These are phyloP conservation scores for Empidonax traillii DNA, from an alignment of 2,113 vertebrate species.

Conservation along the genomic window DNA sequence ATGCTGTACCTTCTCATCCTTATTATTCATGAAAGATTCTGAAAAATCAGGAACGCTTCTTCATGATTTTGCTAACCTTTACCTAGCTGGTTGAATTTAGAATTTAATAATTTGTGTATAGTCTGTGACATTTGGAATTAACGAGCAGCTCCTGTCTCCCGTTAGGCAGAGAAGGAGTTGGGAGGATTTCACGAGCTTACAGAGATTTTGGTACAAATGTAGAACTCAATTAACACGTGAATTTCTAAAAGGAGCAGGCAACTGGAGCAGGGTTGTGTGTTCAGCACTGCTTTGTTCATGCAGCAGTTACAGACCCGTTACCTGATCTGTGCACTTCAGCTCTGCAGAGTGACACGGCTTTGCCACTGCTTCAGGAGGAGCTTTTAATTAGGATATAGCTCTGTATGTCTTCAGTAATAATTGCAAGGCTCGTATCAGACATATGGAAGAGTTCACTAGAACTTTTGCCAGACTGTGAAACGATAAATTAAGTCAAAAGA, in stretches of 20 bases:
- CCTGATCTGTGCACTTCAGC: neutral
- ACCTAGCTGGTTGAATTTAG: neutral
- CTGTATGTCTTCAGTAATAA: constrained; percentile 1
- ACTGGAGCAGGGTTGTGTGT: neutral
- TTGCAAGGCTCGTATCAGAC: constrained; percentile 11
- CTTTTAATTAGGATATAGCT: constrained; percentile 42
- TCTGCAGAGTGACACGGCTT: neutral
- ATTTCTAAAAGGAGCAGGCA: neutral
- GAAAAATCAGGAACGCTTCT: neutral
- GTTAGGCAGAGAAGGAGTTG: neutral
- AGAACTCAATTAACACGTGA: neutral
- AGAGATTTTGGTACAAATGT: neutral
- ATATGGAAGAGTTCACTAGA: constrained; percentile 32
- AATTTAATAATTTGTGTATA: neutral
- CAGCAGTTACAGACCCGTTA: neutral
- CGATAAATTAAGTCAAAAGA: neutral
- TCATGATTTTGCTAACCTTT: neutral
- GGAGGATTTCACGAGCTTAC: neutral
- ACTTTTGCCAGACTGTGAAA: constrained; percentile 30
- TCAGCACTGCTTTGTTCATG: neutral
- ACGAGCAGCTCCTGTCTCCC: neutral
- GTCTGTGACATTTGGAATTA: neutral
- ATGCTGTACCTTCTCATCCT: neutral
- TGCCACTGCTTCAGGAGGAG: neutral
- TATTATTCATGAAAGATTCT: neutral